These are phyloP conservation scores for Carpatolechia fugitivella DNA, from an alignment of 2,888 invertebrate genomes.

Conservation along the genomic window DNA sequence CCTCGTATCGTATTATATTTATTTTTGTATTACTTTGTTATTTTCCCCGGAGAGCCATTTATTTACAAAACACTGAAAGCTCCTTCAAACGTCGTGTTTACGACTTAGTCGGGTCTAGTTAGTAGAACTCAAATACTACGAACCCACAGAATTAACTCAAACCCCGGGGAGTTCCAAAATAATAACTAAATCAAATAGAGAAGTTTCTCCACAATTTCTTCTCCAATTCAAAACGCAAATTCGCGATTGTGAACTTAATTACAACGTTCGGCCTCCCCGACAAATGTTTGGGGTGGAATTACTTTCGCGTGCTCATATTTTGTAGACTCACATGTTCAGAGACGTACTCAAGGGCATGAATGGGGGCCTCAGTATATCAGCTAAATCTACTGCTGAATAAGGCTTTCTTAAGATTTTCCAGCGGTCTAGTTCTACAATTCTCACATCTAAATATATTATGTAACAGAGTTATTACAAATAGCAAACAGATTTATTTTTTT, in stretches of 20 bases:
- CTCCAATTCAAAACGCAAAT: conserved; percentile 35
- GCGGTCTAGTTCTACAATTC: too few species aligned
- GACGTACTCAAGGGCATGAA: not conserved
- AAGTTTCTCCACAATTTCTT: conserved; percentile 31
- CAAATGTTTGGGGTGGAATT: conserved; percentile 11
- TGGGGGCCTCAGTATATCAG: not conserved
- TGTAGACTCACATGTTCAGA: conserved; percentile 5
- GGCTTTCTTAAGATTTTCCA: too few species aligned
- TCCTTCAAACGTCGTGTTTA: too few species aligned
- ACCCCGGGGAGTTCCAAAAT: not conserved
- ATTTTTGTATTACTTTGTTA: too few species aligned
- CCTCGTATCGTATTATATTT: too few species aligned
- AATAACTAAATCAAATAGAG: conserved; percentile 46
- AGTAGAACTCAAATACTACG: not conserved
- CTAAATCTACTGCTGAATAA: too few species aligned
- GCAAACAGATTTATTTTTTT: too few species aligned
- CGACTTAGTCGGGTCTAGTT: not conserved
- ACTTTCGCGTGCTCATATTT: conserved; percentile 16
- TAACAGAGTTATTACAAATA: too few species aligned
- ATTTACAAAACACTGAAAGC: too few species aligned
- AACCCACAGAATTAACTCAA: not conserved
- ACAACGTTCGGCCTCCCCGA: conserved; percentile 17
- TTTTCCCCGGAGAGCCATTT: too few species aligned
- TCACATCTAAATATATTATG: too few species aligned
- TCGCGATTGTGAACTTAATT: conserved; percentile 45